Evolutionary conservation across 2,797 vertebrate species (phyloP).

Genomic region (Telmatherina bonti): DNA sequence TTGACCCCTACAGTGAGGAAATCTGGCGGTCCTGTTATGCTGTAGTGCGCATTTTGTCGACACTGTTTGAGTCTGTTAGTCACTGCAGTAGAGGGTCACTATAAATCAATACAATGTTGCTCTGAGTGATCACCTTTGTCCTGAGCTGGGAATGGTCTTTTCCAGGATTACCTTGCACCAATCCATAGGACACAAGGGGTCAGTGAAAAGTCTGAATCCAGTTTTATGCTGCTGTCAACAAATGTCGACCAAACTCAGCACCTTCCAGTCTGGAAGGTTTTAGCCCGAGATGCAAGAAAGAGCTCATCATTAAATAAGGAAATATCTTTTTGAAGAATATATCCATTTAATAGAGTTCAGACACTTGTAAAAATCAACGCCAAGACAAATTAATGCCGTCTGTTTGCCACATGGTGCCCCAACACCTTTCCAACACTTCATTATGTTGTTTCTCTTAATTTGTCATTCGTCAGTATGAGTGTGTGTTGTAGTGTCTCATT

Average conservation of each 20-base stretch:
- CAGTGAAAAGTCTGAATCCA: not conserved
- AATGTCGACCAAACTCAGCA: not conserved
- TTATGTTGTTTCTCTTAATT: not conserved
- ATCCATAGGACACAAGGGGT: not conserved
- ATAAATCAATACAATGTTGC: not conserved
- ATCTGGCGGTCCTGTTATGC: not conserved
- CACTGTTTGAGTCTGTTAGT: not conserved
- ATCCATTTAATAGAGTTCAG: not conserved
- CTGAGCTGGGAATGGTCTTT: not conserved
- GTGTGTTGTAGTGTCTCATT: not conserved
- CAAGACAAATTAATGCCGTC: not conserved
- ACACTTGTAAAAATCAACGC: not conserved
- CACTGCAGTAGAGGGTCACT: not conserved
- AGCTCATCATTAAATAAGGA: not conserved
- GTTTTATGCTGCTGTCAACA: not conserved
- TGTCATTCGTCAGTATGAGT: slow-evolving; percentile 78
- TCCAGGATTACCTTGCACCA: not conserved
- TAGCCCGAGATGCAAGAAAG: not conserved
- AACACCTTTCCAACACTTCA: not conserved
- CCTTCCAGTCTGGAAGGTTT: not conserved
- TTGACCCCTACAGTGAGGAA: not conserved
- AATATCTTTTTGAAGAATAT: not conserved
- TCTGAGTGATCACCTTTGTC: slow-evolving; percentile 6
- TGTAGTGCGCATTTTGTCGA: not conserved
- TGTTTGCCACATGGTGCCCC: not conserved